Conservation (phyloP, 2,888 invertebrate genomes). For the Cataglyphis rosenhaueri region DNA sequence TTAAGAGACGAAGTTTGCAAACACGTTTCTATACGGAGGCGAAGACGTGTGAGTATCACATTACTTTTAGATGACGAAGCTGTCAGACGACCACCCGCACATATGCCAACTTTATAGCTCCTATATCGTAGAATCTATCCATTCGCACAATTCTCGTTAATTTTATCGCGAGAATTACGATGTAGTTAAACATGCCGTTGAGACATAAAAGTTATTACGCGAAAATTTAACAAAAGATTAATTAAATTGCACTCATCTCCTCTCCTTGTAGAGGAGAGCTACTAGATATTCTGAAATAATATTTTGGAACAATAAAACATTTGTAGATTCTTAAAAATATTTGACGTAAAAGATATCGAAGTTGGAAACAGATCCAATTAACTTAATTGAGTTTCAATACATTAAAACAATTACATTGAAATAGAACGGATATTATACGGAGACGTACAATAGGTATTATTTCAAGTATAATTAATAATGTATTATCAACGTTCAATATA, state of each 20-base stretch:
- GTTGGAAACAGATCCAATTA: neutral
- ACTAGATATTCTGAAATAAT: neutral
- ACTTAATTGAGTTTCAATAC: neutral
- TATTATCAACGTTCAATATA: neutral
- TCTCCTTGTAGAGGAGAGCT: neutral
- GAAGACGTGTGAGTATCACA: slow-evolving; percentile 26
- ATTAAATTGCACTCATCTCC: neutral
- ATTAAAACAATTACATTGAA: neutral
- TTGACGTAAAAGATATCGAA: neutral
- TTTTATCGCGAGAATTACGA: neutral
- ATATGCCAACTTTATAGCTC: slow-evolving; percentile 2
- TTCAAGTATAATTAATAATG: neutral
- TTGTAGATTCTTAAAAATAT: neutral
- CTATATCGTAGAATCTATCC: neutral
- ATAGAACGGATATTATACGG: neutral
- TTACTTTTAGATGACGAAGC: slow-evolving; percentile 2
- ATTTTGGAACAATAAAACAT: neutral
- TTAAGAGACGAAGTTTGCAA: slow-evolving; percentile 27
- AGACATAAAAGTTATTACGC: no score
- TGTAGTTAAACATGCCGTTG: neutral
- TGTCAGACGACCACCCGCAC: neutral
- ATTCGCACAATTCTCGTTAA: neutral
- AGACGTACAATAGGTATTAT: neutral
- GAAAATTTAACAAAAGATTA: neutral
- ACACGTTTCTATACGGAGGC: neutral